Evolutionary conservation across 2,797 vertebrate species (phyloP).

Genomic region (Melanotaenia parkinsoni): DNA sequence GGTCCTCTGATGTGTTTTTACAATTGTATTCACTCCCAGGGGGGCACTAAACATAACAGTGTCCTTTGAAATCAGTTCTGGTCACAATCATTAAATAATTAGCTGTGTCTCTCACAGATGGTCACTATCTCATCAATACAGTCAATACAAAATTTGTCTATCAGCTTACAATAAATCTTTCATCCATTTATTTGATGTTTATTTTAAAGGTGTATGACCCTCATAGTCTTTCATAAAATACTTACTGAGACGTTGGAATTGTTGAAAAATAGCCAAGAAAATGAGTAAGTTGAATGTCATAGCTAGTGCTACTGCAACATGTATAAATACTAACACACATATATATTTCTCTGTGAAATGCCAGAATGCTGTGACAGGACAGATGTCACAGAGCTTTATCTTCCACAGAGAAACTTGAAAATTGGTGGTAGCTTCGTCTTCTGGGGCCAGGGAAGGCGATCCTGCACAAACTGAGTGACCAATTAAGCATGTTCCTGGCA

Average conservation of each 20-base stretch:
- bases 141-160: too few relatives aligned
- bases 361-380: conserved; percentile 17
- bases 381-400: conserved; percentile 27
- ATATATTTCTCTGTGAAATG: conserved; percentile 18
- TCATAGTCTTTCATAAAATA: conserved; percentile 13
- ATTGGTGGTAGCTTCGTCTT: conserved; percentile 22
- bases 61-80: too few relatives aligned
- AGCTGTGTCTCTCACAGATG: too few relatives aligned
- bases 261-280: conserved; percentile 23
- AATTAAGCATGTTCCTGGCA: conserved; percentile 55
- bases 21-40: too few relatives aligned
- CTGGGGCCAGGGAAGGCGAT: conserved; percentile 16
- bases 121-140: too few relatives aligned
- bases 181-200: neutral
- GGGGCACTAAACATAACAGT: too few relatives aligned
- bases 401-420: conserved; percentile 34
- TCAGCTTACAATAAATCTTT: neutral
- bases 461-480: conserved; percentile 52
- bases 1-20: too few relatives aligned
- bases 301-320: conserved; percentile 29
- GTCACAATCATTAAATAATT: too few relatives aligned
- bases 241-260: conserved; percentile 3
- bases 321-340: conserved; percentile 16
- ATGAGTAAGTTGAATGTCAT: conserved; percentile 12
- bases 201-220: neutral